Evolutionary conservation across 2,888 invertebrate species (phyloP), one percentile per base, ranked within the genome.

Genomic region (Aproaerema taeniolella): DNA sequence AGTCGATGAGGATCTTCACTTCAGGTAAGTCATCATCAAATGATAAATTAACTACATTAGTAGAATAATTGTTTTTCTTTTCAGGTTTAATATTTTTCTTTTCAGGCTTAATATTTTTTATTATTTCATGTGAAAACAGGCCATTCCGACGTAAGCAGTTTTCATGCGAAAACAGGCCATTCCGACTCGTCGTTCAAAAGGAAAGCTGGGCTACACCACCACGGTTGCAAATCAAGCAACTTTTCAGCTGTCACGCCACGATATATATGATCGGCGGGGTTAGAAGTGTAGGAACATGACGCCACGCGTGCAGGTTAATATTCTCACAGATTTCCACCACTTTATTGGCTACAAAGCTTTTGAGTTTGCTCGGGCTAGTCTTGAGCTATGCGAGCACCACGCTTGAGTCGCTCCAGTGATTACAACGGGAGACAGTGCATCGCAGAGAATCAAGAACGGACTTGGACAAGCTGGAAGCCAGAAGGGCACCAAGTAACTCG

Each of bases 1-100:
- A n/a, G 15, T 31, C 31, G 31, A 7, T 20, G 7, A 29, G 29
- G 13, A 16, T 14, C 17, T 31, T 16, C 15, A 31, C 10, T 4
- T 31, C 31, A 16, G 31, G 16, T 31, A 31, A 15, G 31, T 31
- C n/a, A n/a, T n/a, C n/a, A n/a, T n/a, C n/a, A n/a, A n/a, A n/a
- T n/a, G n/a, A n/a, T n/a, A n/a, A n/a, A n/a, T n/a, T n/a, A n/a
- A n/a, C n/a, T n/a, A n/a, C n/a, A n/a, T n/a, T n/a, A n/a, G n/a
- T n/a, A n/a, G n/a, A n/a, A n/a, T n/a, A 2, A 9, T 30, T 15
- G 11, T 12, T n/a, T 7, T 7, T 12, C 2, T 11, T 9, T 8
- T 6, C 9, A n/a, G 13, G 1, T 11, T 8, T 7, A 9, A n/a
- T n/a, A n/a, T n/a, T n/a, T n/a, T 12, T 12, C 10, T 29, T n/a